Evolutionary conservation across 2,113 vertebrate genomes (phyloP).

Genomic region (Nothoprocta perdicaria): DNA sequence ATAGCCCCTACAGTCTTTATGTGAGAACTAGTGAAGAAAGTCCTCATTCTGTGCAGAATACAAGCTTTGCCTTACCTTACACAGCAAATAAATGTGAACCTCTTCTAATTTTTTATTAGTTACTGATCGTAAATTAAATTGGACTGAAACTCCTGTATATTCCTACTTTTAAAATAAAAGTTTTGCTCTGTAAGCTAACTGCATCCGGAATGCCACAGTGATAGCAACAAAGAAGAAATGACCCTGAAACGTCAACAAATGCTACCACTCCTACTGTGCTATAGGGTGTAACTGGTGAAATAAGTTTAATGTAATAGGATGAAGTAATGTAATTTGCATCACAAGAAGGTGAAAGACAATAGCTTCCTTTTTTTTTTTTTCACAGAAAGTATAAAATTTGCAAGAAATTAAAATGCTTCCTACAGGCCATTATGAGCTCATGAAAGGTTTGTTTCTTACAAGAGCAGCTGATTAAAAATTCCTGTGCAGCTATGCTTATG

Average conservation of each 20-base stretch:
- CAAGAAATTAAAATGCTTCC: neutral
- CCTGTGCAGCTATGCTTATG: neutral
- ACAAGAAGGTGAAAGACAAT: neutral
- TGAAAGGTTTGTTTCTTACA: neutral
- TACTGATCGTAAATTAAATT: neutral
- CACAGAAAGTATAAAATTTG: neutral
- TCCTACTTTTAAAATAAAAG: neutral
- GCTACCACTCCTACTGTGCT: neutral
- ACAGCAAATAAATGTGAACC: accelerated
- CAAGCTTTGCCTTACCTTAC: neutral
- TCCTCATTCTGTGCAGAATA: neutral
- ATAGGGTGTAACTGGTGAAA: neutral
- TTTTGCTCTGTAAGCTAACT: neutral
- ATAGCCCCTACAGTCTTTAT: neutral
- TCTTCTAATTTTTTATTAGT: neutral
- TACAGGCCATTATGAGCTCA: neutral
- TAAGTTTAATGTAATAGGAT: neutral
- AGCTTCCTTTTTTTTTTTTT: neutral
- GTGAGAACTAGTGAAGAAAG: neutral
- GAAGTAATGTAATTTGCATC: neutral
- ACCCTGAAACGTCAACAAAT: neutral
- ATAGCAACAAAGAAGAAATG: neutral
- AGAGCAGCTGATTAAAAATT: neutral
- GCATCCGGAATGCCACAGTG: neutral
- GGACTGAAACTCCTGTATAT: neutral